Evolutionary conservation across 2,888 invertebrate genomes (phyloP).

Genomic region (Baronia brevicornis): DNA sequence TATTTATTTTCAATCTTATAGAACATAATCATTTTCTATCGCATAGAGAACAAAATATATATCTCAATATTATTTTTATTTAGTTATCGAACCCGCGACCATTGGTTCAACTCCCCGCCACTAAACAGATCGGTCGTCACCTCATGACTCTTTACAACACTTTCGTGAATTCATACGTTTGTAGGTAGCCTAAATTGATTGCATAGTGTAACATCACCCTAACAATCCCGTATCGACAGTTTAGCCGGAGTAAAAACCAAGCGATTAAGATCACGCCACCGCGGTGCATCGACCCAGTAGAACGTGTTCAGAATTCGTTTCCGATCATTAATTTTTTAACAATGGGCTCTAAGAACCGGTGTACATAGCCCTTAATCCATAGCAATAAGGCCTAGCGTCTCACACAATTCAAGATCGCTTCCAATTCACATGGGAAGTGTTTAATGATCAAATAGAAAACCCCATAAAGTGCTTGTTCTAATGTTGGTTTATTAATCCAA

Average conservation of each 20-base stretch:
- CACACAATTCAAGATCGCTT: too few species aligned
- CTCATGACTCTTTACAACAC: not conserved
- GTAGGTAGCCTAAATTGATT: slow-evolving; percentile 13
- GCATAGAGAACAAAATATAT: too few species aligned
- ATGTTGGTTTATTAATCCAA: too few species aligned
- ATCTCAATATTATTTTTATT: too few species aligned
- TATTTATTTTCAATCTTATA: too few species aligned
- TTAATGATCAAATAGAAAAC: not conserved
- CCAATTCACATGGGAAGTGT: not conserved
- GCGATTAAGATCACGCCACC: slow-evolving; percentile 22
- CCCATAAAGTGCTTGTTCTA: too few species aligned
- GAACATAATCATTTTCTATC: too few species aligned
- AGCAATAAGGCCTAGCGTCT: not conserved
- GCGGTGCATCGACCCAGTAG: slow-evolving; percentile 16
- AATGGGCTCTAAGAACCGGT: slow-evolving; percentile 1
- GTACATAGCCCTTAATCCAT: slow-evolving; percentile 1
- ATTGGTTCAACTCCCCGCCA: too few species aligned
- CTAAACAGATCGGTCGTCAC: too few species aligned
- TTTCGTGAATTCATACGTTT: not conserved
- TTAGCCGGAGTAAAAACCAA: slow-evolving; percentile 21
- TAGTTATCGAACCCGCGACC: too few species aligned
- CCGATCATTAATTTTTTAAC: slow-evolving; percentile 13
- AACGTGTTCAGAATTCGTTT: slow-evolving; percentile 16
- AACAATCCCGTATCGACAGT: slow-evolving; percentile 16
- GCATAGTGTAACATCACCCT: slow-evolving; percentile 15